Evolutionary conservation across 2,113 vertebrate species (phyloP), one percentile per base, ranked within the genome.

Genomic region (Brachypodius melanocephalos): DNA sequence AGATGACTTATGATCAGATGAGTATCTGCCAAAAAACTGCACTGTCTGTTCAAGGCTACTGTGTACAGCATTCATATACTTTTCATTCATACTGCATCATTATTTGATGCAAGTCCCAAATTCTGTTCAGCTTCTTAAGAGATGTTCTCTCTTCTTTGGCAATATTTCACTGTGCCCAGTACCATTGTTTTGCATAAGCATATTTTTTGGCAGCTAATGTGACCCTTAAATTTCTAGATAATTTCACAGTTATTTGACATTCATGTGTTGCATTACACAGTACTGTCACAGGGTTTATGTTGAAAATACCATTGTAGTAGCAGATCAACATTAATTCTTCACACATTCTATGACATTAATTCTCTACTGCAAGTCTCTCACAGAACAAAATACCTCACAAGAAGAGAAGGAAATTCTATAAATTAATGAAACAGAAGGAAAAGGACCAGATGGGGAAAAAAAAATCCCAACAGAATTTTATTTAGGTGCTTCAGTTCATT

Each of bases 271-370:
- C 10, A 40, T 86, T 73, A 72, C 21, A 48, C 0, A 0, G 25
- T 40, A 24, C 5, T 75, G 51, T 66, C 63, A 77, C 11, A 77
- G 67, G 83, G 31, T 65, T 92, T 69, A 71, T 63, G 25, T 32
- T 19, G 51, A 86, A 94, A 95, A 87, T 40, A 31, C 14, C 0
- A 1, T 71, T 92, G 55, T 76, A 86, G 58, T 62, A 93, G 38
- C 61, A 90, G 72, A 92, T 83, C 84, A 91, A 43, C 58, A 54
- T 68, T 80, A 90, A 84, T 76, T 86, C 76, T 77, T 88, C 68
- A 80, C 68, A 46, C 26, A 8, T 77, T 62, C 55, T 48, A 6
- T 91, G 93, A 63, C 61, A 52, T 59, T 87, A 91, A 87, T 95
- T 89, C 69, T 67, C 51, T 77, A 28, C 34, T 31, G 54, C 34